These are phyloP conservation scores for Salticus scenicus DNA, from an alignment of 2,888 invertebrate genomes.

Conservation along the genomic window DNA sequence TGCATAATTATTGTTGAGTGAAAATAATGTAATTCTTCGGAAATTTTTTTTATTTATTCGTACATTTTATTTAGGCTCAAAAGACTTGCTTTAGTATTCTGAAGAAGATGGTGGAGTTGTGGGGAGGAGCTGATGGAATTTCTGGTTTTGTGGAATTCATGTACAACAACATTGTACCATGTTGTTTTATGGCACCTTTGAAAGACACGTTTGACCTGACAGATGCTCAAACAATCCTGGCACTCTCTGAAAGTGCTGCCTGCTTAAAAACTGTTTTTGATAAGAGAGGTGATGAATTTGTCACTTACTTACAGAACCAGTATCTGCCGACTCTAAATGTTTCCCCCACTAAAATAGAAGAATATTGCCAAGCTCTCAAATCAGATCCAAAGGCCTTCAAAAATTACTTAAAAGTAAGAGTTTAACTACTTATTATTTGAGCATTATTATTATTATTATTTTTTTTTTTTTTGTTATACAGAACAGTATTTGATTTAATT, in stretches of 20 bases:
- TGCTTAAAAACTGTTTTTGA: slow-evolving; percentile 74
- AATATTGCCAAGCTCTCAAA: slow-evolving; percentile 77
- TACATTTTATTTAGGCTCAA: slow-evolving; percentile 76
- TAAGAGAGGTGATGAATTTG: slow-evolving; percentile 77
- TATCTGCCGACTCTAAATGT: slow-evolving; percentile 77
- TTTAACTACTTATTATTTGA: neutral
- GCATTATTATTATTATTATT: neutral
- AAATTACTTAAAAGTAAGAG: slow-evolving; percentile 77
- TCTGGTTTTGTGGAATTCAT: slow-evolving; percentile 78
- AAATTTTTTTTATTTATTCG: neutral
- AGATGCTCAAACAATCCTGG: slow-evolving; percentile 78
- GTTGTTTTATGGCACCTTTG: slow-evolving; percentile 78
- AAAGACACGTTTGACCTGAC: slow-evolving; percentile 78
- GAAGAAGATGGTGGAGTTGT: slow-evolving; percentile 77
- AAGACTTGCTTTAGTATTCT: slow-evolving; percentile 78
- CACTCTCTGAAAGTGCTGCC: slow-evolving; percentile 73
- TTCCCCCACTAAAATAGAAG: slow-evolving; percentile 75
- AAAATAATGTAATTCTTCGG: too few relatives aligned
- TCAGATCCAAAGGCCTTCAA: slow-evolving; percentile 77
- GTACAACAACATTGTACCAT: slow-evolving; percentile 78
- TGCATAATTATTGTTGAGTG: too few relatives aligned
- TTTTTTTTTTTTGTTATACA: neutral
- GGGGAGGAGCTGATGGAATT: slow-evolving; percentile 77
- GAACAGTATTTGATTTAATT: neutral
- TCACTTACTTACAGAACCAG: slow-evolving; percentile 76